These are phyloP conservation scores for Leucania comma DNA, from an alignment of 2,888 invertebrate genomes.

Conservation along the genomic window DNA sequence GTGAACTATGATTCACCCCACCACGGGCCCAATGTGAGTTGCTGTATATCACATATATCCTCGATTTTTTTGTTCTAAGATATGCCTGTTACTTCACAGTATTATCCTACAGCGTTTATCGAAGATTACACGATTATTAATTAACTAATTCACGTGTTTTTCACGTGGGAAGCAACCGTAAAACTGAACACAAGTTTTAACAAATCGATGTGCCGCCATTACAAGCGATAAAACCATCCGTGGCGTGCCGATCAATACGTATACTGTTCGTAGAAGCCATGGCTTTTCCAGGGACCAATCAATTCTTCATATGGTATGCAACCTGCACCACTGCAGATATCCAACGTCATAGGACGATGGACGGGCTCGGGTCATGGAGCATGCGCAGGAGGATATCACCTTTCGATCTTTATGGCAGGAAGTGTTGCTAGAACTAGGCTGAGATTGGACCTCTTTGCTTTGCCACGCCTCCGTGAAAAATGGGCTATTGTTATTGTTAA, in stretches of 20 bases:
- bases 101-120: not conserved
- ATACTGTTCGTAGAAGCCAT: not conserved
- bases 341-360: conserved; percentile 16
- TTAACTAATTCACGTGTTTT: conserved; percentile 7
- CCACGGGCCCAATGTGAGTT: too few relatives aligned
- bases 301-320: conserved; percentile 59
- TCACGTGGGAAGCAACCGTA: conserved; percentile 34
- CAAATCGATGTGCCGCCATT: conserved; percentile 28
- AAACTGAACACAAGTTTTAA: conserved; percentile 21
- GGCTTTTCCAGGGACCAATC: conserved; percentile 38
- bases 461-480: too few relatives aligned
- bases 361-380: conserved; percentile 55
- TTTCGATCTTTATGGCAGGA: conserved; percentile 38
- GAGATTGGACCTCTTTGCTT: not conserved
- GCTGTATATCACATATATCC: too few relatives aligned
- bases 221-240: conserved; percentile 26
- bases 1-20: too few relatives aligned
- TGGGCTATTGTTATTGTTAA: too few relatives aligned
- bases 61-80: too few relatives aligned
- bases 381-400: conserved; percentile 53
- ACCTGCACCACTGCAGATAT: conserved; percentile 52
- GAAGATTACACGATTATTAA: conserved; percentile 1
- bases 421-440: conserved; percentile 1
- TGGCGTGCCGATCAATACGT: conserved; percentile 20
- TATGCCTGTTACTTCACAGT: not conserved